Conservation (phyloP, 2,113 vertebrate species). For the Neodontobutis hainanensis region DNA sequence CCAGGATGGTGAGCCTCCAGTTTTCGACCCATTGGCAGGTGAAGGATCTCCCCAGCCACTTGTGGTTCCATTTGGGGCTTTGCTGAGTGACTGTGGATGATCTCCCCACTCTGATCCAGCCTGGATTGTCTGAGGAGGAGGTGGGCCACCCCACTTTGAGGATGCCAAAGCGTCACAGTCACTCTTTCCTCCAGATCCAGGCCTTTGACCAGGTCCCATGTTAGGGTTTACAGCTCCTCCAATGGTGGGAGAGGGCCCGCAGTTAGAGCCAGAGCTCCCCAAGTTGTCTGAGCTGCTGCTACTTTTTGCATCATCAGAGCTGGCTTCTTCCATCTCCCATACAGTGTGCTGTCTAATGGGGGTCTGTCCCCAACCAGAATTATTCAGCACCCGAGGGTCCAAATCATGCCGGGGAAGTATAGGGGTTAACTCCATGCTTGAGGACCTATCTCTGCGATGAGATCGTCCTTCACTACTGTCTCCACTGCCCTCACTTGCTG, state of each 20-base stretch:
- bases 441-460: conserved; percentile 76
- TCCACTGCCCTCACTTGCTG: conserved; percentile 89
- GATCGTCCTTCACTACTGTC: conserved; percentile 84
- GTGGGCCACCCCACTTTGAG: conserved; percentile 87
- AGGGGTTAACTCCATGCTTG: conserved; percentile 78
- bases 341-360: conserved; percentile 97
- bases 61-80: conserved; percentile 81
- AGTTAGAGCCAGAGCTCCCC: conserved; percentile 74
- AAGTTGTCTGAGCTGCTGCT: conserved; percentile 88
- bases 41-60: conserved; percentile 88
- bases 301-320: conserved; percentile 83
- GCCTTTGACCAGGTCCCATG: conserved; percentile 78
- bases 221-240: conserved; percentile 62
- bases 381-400: conserved; percentile 95
- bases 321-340: conserved; percentile 96
- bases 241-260: conserved; percentile 58
- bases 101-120: conserved; percentile 83
- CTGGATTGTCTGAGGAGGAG: conserved; percentile 77
- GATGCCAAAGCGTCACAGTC: conserved; percentile 88
- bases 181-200: conserved; percentile 88
- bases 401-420: conserved; percentile 90
- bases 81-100: conserved; percentile 80
- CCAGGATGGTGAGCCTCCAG: conserved; percentile 85
- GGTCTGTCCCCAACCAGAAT: conserved; percentile 97
- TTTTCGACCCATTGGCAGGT: conserved; percentile 84